Evolutionary conservation across 2,113 vertebrate species (phyloP).

Genomic region (Melanotaenia duboulayi): DNA sequence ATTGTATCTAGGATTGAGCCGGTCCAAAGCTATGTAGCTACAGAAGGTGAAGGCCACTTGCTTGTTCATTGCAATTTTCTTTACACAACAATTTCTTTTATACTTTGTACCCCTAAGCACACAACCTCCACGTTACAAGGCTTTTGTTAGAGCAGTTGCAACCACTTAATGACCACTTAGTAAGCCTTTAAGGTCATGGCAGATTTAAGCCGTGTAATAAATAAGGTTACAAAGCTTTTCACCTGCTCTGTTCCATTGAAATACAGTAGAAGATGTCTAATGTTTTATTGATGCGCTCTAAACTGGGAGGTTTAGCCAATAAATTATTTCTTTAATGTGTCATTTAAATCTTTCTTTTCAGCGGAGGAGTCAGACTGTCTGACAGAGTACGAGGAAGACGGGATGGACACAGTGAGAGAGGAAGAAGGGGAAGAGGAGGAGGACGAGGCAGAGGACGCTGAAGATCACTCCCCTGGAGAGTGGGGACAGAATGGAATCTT

Average conservation of each 20-base stretch:
- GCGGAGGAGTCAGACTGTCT: slow-evolving; percentile 92
- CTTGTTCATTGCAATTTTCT: not conserved
- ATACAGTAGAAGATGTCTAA: slow-evolving; percentile 16
- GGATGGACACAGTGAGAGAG: slow-evolving; percentile 84
- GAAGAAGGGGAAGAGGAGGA: slow-evolving; percentile 86
- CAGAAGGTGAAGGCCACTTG: slow-evolving; percentile 74
- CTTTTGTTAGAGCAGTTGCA: slow-evolving; percentile 4
- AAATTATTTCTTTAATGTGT: slow-evolving; percentile 35
- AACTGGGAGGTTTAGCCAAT: slow-evolving; percentile 6
- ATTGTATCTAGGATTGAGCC: slow-evolving; percentile 95
- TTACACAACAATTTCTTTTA: not conserved
- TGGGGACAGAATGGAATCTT: slow-evolving; percentile 81
- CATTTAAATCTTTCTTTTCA: slow-evolving; percentile 55
- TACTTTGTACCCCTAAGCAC: not conserved
- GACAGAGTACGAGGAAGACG: slow-evolving; percentile 92
- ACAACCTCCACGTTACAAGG: not conserved
- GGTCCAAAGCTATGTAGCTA: slow-evolving; percentile 83
- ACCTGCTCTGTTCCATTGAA: slow-evolving; percentile 13
- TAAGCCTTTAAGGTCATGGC: slow-evolving; percentile 5
- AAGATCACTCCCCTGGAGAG: slow-evolving; percentile 78
- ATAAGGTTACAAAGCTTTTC: slow-evolving; percentile 3
- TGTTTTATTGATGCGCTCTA: slow-evolving; percentile 33
- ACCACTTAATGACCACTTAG: not conserved
- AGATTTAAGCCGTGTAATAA: slow-evolving; percentile 29
- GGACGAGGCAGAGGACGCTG: slow-evolving; percentile 71